Percentiles rank a stretch among this genome's conserved stretches.
phyloP scores from a whole-genome alignment of 23 tunicate genomes.

The Oikopleura vanhoeffeni region DNA sequence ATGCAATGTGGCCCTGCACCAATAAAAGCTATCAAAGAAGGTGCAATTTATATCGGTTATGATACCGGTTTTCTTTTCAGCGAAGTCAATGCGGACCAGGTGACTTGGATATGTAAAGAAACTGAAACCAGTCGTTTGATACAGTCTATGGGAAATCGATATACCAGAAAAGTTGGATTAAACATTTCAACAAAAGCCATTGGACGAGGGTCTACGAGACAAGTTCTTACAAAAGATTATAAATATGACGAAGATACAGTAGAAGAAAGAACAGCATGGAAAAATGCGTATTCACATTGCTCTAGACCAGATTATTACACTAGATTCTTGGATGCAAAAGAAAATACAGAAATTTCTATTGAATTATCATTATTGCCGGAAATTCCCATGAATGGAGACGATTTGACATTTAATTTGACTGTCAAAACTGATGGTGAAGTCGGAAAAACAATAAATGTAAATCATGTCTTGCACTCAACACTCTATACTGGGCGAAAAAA shows the following conservation, averaged over 20 bases:
- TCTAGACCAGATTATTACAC: background rate
- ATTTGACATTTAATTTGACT: constrained; percentile 29
- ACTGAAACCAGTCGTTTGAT: constrained; percentile 19
- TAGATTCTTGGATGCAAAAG: background rate
- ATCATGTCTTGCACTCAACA: constrained; percentile 37
- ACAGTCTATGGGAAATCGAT: constrained; percentile 20
- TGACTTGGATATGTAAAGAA: constrained; percentile 60
- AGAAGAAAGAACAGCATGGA: constrained; percentile 36
- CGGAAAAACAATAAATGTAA: constrained; percentile 26
- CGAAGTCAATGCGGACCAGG: constrained; percentile 80
- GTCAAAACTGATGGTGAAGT: constrained; percentile 23
- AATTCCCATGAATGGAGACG: constrained; percentile 34
- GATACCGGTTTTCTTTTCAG: constrained; percentile 88
- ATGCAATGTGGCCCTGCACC: constrained; percentile 99
- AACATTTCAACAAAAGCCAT: constrained; percentile 76
- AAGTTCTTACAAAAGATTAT: constrained; percentile 51
- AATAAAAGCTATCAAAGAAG: background rate
- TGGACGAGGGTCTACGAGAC: constrained; percentile 31
- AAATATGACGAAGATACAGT: constrained; percentile 39
- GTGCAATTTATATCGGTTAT: constrained; percentile 22
- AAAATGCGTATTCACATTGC: constrained; percentile 28
- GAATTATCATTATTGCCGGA: background rate
- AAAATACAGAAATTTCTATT: background rate
- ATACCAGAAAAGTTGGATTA: constrained; percentile 39
- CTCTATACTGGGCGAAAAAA: constrained; percentile 52